These are phyloP conservation scores for Gila orcuttii DNA, from an alignment of 2,113 vertebrate species.

Conservation along the genomic window DNA sequence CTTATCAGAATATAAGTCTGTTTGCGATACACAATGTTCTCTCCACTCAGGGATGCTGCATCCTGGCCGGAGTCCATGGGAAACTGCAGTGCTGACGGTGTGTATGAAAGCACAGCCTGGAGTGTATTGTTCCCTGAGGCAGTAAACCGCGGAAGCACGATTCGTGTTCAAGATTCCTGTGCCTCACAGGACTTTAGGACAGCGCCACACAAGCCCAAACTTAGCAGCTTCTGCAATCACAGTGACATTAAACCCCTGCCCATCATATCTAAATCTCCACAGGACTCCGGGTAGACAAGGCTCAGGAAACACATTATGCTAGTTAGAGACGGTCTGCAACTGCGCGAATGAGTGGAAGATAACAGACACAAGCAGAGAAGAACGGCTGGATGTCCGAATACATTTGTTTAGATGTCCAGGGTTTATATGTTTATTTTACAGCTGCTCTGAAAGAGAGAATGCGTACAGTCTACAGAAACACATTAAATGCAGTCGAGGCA, in stretches of 20 bases:
- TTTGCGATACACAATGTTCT: neutral
- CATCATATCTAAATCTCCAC: neutral
- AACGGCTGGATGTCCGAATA: neutral
- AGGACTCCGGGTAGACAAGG: neutral
- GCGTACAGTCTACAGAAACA: too few species aligned
- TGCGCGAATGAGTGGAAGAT: neutral
- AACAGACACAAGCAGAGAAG: neutral
- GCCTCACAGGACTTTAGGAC: neutral
- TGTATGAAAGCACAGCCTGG: conserved; percentile 6
- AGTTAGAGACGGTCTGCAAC: neutral
- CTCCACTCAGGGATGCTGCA: conserved; percentile 22
- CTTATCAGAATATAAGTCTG: neutral
- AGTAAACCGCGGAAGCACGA: conserved; percentile 10
- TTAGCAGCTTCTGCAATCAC: neutral
- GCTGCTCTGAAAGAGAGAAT: too few species aligned
- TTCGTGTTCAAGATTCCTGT: neutral
- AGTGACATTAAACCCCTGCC: neutral
- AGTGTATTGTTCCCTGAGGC: conserved; percentile 4
- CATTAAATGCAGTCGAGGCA: neutral
- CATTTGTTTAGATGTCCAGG: neutral
- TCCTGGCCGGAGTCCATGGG: conserved; percentile 35
- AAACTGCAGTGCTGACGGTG: conserved; percentile 30
- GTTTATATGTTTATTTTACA: too few species aligned
- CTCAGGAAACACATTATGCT: neutral
- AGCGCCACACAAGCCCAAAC: neutral